A percentile compares a stretch with the other conserved stretches of the same genome.
phyloP scores from a whole-genome alignment of 2,797 vertebrate genomes.

The Danio jaintianensis region DNA sequence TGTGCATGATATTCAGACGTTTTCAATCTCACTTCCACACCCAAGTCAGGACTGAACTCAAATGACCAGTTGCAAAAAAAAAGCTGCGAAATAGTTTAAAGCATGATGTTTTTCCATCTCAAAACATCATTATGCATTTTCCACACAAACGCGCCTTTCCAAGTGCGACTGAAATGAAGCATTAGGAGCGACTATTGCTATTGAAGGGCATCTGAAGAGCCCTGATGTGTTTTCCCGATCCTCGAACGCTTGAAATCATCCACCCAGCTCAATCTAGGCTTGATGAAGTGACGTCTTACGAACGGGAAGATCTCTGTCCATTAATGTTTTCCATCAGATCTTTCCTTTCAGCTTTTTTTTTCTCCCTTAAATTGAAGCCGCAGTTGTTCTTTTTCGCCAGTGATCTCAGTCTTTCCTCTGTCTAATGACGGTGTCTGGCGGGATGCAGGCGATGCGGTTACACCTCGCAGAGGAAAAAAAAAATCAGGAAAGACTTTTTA shows the following conservation, averaged over 20 bases:
- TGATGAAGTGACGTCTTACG: conserved; percentile 55
- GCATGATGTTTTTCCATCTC: conserved; percentile 17
- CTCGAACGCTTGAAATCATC: conserved; percentile 69
- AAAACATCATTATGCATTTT: conserved; percentile 24
- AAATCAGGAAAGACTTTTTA: conserved; percentile 22
- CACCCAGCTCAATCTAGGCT: conserved; percentile 70
- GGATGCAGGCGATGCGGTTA: conserved; percentile 35
- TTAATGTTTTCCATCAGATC: conserved; percentile 61
- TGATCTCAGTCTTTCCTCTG: conserved; percentile 63
- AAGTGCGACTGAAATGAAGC: neutral
- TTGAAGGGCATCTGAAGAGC: conserved; percentile 62
- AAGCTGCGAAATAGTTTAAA: conserved; percentile 6
- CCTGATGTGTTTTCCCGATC: conserved; percentile 67
- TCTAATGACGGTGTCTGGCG: conserved; percentile 40
- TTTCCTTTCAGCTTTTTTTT: conserved; percentile 48
- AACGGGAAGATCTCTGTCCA: conserved; percentile 55
- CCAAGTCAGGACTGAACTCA: neutral
- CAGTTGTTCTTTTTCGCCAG: conserved; percentile 70
- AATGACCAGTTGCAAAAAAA: neutral
- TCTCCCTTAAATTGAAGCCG: conserved; percentile 67
- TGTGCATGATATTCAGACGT: neutral
- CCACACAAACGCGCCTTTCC: neutral
- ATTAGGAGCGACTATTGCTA: conserved; percentile 27
- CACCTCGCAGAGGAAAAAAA: conserved; percentile 32
- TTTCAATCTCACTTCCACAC: neutral